Evolutionary conservation across 2,797 vertebrate species (phyloP), one percentile per base, ranked within the genome.

Genomic region (Acrocephalus scirpaceus): DNA sequence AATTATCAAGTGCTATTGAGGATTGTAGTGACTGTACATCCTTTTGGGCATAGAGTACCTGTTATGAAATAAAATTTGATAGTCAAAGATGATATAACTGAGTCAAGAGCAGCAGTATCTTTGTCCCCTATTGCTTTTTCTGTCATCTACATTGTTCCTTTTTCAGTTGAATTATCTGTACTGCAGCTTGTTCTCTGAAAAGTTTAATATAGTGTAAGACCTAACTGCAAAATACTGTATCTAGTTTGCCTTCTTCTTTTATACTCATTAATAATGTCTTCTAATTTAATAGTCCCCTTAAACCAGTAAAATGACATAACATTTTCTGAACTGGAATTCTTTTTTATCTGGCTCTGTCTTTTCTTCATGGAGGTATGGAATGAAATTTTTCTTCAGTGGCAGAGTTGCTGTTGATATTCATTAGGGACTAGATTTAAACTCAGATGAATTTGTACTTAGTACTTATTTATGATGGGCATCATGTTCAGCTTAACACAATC

Each of bases 91-190:
- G 83, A 30, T 26, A 64, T 57, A 54, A 34, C 44, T 69, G 29
- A 88, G 38, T 73, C 29, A 34, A 36, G 16, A 91, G 44, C 17
- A 67, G 64, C 17, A 42, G 21, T 32, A 29, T 64, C 32, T 84
- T 64, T 74, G 27, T 38, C 67, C 20, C 13, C 62, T 69, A 17
- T 8, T 74, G 25, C 25, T 72, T 77, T 90, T 86, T 44, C 20
- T 45, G 0, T 57, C 13, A 30, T 44, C 42, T 78, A 0, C 21
- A 16, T 36, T 34, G 10, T 76, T 81, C 67, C 29, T 54, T 84
- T 85, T 61, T 54, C 32, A 48, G 25, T 9, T 48, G 50, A 54
- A 60, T 65, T 58, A 13, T 0, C 0, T 7, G 7, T 44, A 45
- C 15, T 70, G 57, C 48, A 79, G 18, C 50, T 70, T 86, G 42